Evolutionary conservation across 2,888 invertebrate species (phyloP).

Genomic region (Rotaria sp.): DNA sequence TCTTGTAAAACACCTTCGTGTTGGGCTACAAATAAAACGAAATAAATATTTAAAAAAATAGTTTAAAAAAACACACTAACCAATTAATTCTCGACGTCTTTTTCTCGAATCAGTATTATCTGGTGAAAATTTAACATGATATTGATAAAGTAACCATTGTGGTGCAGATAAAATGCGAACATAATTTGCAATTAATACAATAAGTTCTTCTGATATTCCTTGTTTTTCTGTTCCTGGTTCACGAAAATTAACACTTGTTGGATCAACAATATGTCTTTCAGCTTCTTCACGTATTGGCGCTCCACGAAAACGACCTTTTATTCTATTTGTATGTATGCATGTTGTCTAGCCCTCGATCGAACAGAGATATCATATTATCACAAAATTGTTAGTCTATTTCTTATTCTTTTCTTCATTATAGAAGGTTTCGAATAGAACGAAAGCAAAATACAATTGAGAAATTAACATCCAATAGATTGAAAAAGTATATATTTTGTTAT

Average conservation of each 20-base stretch:
- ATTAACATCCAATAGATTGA: background rate
- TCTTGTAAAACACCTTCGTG: conserved; percentile 7
- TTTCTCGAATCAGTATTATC: conserved; percentile 44
- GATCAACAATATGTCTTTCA: background rate
- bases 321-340: background rate
- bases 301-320: background rate
- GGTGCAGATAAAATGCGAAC: conserved; percentile 46
- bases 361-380: background rate
- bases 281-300: background rate
- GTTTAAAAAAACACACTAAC: background rate
- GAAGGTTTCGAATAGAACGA: background rate
- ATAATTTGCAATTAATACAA: conserved; percentile 47
- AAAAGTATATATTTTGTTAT: no score
- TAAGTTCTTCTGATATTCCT: conserved; percentile 45
- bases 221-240: background rate
- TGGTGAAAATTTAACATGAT: conserved; percentile 51
- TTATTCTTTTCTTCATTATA: background rate
- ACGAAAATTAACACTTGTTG: background rate
- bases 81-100: conserved; percentile 29
- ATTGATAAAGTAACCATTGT: conserved; percentile 49
- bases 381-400: background rate
- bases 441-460: background rate
- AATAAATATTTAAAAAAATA: background rate
- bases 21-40: background rate
- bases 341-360: background rate